A percentile compares a stretch with the other conserved stretches of the same genome.
Evolutionary conservation across 2,113 vertebrate genomes (phyloP).

Genomic region (Dolichotis patagonum): DNA sequence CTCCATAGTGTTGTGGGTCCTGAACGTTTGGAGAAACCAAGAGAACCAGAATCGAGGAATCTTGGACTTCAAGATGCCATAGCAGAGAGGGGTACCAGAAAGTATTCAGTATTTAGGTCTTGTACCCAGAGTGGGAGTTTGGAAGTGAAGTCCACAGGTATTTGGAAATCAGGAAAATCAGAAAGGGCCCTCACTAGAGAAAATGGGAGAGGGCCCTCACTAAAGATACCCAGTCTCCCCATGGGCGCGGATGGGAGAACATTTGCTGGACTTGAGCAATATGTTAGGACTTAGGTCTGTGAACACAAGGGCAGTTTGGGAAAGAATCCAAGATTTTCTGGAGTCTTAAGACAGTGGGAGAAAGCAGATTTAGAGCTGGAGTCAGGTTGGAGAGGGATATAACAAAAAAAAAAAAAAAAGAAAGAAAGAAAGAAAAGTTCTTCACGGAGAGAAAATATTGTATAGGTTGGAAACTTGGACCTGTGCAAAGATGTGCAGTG

Average conservation of each 20-base stretch:
- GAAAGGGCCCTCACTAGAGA: background rate
- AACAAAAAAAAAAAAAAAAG: background rate
- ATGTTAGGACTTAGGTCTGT: background rate
- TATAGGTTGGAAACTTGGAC: background rate
- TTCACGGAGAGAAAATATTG: background rate
- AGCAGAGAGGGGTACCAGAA: background rate
- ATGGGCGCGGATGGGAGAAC: background rate
- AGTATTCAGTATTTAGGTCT: background rate
- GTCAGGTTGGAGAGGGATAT: slow-evolving; percentile 69
- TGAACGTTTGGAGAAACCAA: background rate
- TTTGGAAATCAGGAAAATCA: background rate
- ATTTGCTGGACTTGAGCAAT: background rate
- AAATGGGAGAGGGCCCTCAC: background rate
- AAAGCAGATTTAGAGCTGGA: slow-evolving; percentile 43
- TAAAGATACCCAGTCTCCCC: background rate
- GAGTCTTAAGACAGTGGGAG: background rate
- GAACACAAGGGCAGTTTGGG: background rate
- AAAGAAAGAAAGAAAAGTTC: background rate
- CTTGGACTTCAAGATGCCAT: background rate
- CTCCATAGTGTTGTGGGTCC: background rate
- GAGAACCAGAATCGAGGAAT: background rate
- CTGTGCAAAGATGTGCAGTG: background rate
- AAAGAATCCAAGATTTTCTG: background rate
- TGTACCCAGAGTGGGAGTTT: background rate
- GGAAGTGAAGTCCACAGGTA: slow-evolving; percentile 9